phyloP scores from a whole-genome alignment of 2,113 vertebrate species.

The Psammodynastes pulverulentus region DNA sequence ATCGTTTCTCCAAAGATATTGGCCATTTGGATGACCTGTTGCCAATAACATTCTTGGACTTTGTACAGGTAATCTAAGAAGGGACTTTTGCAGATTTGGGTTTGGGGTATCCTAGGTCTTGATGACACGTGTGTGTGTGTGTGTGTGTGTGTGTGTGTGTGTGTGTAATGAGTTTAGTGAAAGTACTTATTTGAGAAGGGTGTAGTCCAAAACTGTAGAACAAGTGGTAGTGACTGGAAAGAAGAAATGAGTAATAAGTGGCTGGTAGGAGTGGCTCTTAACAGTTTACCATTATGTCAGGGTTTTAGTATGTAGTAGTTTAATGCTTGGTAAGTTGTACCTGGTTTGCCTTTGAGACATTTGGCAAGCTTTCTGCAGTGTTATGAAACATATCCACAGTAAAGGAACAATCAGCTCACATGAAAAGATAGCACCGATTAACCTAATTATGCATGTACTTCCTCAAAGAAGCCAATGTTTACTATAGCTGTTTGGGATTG shows the following conservation, averaged over 20 bases:
- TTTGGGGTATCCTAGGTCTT: slow-evolving; percentile 50
- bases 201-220: slow-evolving; percentile 70
- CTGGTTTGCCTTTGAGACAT: slow-evolving; percentile 77
- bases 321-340: slow-evolving; percentile 70
- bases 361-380: slow-evolving; percentile 75
- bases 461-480: slow-evolving; percentile 92
- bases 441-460: slow-evolving; percentile 86
- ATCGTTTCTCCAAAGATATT: slow-evolving; percentile 93
- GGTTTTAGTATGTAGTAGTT: slow-evolving; percentile 66
- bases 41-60: slow-evolving; percentile 88
- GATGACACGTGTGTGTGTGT: slow-evolving; percentile 17
- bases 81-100: slow-evolving; percentile 3
- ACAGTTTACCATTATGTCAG: slow-evolving; percentile 58
- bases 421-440: slow-evolving; percentile 86
- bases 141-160: slow-evolving; percentile 45
- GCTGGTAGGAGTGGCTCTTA: slow-evolving; percentile 65
- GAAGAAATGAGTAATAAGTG: slow-evolving; percentile 74
- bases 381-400: slow-evolving; percentile 85
- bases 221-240: slow-evolving; percentile 47
- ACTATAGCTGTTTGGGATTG: slow-evolving; percentile 73
- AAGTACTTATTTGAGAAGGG: slow-evolving; percentile 80
- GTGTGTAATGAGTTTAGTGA: slow-evolving; percentile 66
- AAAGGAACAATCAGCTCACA: slow-evolving; percentile 87
- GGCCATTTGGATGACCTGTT: slow-evolving; percentile 91
- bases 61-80: slow-evolving; percentile 84